Percentiles rank a stretch among this genome's conserved stretches.
Conservation (phyloP, 2,888 invertebrate species). For the Ephialtes manifestator region DNA sequence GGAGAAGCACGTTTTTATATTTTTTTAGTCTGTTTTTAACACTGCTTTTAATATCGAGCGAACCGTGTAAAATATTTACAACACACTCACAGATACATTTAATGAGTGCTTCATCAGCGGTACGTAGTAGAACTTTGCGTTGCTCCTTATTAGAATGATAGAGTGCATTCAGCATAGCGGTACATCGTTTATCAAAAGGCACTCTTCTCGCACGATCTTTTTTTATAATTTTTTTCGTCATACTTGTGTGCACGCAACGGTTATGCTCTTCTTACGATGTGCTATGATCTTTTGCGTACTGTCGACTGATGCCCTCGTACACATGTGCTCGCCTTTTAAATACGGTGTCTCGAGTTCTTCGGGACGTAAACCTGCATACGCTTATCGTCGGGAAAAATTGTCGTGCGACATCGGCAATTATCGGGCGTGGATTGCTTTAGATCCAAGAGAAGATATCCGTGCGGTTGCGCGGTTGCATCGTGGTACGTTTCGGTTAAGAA, state of each 20-base stretch:
- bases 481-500: too few species aligned
- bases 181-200: too few species aligned
- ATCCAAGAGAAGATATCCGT: neutral
- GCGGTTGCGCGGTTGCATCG: too few species aligned
- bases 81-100: neutral
- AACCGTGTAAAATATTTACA: too few species aligned
- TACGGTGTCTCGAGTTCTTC: neutral
- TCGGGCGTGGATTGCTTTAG: neutral
- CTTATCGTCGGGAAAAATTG: neutral
- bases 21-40: neutral
- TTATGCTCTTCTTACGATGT: neutral
- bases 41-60: too few species aligned
- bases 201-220: too few species aligned
- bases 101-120: neutral
- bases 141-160: too few species aligned
- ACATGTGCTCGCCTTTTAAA: neutral
- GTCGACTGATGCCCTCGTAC: neutral
- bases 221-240: neutral
- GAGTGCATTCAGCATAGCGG: too few species aligned
- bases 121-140: too few species aligned
- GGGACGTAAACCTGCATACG: slow-evolving; percentile 3
- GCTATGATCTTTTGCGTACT: too few species aligned
- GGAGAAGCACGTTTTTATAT: neutral
- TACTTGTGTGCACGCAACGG: neutral
- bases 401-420: neutral